Evolutionary conservation across 53 echinoderm and acorn worm genomes (phyloP).

Genomic region (Echinometra lucunter): DNA sequence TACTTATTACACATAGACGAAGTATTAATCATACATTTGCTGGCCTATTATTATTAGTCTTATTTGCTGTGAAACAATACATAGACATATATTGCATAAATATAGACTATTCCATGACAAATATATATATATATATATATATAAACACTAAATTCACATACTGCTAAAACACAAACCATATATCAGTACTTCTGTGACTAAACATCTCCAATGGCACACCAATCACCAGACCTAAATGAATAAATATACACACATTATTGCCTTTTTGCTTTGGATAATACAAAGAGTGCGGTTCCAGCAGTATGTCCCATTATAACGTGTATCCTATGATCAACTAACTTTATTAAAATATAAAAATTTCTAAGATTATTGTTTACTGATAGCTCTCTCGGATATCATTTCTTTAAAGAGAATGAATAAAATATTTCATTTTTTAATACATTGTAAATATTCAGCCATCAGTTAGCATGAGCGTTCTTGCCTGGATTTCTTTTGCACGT

Average conservation of each 20-base stretch:
- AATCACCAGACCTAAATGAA: background rate
- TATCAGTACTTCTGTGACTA: constrained; percentile 21
- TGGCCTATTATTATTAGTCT: background rate
- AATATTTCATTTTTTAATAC: too few species aligned
- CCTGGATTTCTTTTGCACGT: too few species aligned
- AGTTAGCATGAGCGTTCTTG: too few species aligned
- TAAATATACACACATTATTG: constrained; percentile 16
- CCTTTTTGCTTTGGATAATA: constrained; percentile 50
- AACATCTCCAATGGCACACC: background rate
- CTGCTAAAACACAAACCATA: constrained; percentile 13
- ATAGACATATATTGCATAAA: constrained; percentile 26
- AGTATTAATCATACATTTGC: background rate
- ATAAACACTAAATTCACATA: constrained; percentile 19
- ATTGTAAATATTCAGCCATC: too few species aligned
- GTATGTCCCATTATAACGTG: background rate
- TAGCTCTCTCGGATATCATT: too few species aligned
- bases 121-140: too few species aligned
- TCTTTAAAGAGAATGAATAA: too few species aligned
- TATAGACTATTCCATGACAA: background rate
- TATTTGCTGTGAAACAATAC: background rate
- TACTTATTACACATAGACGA: too few species aligned
- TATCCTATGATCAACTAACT: background rate
- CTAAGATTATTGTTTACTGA: too few species aligned
- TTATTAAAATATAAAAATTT: background rate
- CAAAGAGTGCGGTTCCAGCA: background rate